Evolutionary conservation across 1,140 invertebrate genomes (phyloP).

Genomic region (Zophobas atratus): DNA sequence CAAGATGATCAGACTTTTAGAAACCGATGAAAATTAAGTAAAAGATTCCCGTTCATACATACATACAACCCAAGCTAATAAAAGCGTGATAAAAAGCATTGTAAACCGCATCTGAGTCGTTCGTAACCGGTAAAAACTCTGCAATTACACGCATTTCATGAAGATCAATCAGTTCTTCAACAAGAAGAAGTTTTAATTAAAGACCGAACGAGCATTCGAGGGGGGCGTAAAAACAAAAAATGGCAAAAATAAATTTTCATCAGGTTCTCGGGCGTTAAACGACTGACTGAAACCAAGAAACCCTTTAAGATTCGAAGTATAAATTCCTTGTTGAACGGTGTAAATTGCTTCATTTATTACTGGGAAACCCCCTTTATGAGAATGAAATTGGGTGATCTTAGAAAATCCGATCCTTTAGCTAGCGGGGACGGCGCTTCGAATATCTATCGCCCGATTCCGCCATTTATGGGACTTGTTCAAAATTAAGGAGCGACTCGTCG

Average conservation of each 20-base stretch:
- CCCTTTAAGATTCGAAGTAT: constrained; percentile 41
- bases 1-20: too few species aligned
- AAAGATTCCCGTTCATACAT: too few species aligned
- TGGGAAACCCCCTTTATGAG: constrained; percentile 39
- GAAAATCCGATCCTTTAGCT: constrained; percentile 42
- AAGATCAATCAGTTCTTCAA: constrained; percentile 14
- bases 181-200: constrained; percentile 15
- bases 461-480: constrained; percentile 11
- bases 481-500: constrained; percentile 1
- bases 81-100: too few species aligned
- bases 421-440: constrained; percentile 16
- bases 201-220: constrained; percentile 5
- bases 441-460: constrained; percentile 8
- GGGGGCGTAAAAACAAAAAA: constrained; percentile 35
- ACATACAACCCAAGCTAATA: too few species aligned
- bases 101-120: too few species aligned
- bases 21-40: too few species aligned
- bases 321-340: constrained; percentile 37
- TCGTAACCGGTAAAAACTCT: too few species aligned
- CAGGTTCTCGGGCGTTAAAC: constrained; percentile 36
- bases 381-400: constrained; percentile 45
- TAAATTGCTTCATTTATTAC: constrained; percentile 43
- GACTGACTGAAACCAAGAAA: constrained; percentile 34
- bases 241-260: constrained; percentile 38
- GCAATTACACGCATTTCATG: not conserved